These are phyloP conservation scores for Diplolepis rosae DNA, from an alignment of 2,888 invertebrate species.

Conservation along the genomic window DNA sequence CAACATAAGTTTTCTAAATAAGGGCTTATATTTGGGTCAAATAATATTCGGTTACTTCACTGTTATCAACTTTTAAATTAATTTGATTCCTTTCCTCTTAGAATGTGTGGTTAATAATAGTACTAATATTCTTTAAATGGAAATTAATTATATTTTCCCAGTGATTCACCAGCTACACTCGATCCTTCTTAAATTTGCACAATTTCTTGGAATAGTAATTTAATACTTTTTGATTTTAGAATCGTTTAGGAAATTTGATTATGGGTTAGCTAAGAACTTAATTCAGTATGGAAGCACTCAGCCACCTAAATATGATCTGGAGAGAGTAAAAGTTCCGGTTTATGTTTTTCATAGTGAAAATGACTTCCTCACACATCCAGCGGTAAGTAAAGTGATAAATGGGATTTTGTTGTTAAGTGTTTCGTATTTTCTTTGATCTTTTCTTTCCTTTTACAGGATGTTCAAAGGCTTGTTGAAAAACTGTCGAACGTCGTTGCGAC, in stretches of 20 bases:
- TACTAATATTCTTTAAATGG: no score
- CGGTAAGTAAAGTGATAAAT: conserved; percentile 49
- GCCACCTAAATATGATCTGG: conserved; percentile 78
- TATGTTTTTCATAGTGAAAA: conserved; percentile 79
- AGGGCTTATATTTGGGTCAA: no score
- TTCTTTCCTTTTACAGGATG: conserved; percentile 53
- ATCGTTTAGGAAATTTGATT: conserved; percentile 78
- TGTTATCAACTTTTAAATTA: no score
- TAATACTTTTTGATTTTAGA: conserved; percentile 68
- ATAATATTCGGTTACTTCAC: no score
- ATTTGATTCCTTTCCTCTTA: no score
- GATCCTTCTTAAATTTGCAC: no score
- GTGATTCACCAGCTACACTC: no score
- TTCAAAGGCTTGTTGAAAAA: conserved; percentile 60
- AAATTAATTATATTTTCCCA: no score
- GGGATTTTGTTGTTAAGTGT: not conserved
- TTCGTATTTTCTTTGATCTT: not conserved
- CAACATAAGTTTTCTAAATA: no score
- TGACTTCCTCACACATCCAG: conserved; percentile 77
- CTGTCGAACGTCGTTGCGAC: conserved; percentile 64
- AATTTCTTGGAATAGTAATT: no score
- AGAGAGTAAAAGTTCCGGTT: conserved; percentile 78
- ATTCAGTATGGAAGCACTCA: conserved; percentile 74
- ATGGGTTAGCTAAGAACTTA: conserved; percentile 75
- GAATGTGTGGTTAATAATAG: no score